Conservation (phyloP, 2,113 vertebrate genomes). For the Penelope pileata region DNA sequence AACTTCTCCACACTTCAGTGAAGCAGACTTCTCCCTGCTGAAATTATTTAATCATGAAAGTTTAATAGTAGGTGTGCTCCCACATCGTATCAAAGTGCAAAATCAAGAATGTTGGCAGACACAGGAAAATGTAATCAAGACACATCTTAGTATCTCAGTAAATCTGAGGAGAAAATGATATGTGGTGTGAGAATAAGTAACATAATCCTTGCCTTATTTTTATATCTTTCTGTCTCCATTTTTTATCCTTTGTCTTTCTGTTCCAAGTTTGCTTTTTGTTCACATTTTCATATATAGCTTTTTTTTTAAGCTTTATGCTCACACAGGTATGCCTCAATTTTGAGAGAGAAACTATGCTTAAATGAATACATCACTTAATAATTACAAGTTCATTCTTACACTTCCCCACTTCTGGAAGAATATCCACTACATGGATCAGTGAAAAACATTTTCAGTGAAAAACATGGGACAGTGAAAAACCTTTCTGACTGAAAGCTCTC, state of each 20-base stretch:
- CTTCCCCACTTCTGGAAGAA: not conserved
- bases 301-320: not conserved
- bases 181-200: not conserved
- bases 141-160: not conserved
- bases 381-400: not conserved
- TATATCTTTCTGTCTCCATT: not conserved
- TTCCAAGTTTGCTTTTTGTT: not conserved
- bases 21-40: slow-evolving; percentile 2
- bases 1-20: not conserved
- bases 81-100: not conserved
- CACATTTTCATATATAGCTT: not conserved
- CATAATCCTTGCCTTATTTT: not conserved
- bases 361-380: not conserved
- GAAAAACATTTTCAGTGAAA: too few species aligned
- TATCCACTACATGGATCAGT: not conserved
- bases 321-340: not conserved
- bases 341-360: not conserved
- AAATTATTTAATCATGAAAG: slow-evolving; percentile 30
- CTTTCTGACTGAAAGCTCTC: not conserved
- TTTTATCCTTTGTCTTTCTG: not conserved
- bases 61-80: slow-evolving; percentile 1
- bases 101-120: not conserved
- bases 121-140: not conserved
- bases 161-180: not conserved
- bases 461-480: not conserved